Percentiles rank a stretch among this genome's conserved stretches.
Conservation (phyloP, 2,888 invertebrate genomes). For the Lycaena phlaeas region DNA sequence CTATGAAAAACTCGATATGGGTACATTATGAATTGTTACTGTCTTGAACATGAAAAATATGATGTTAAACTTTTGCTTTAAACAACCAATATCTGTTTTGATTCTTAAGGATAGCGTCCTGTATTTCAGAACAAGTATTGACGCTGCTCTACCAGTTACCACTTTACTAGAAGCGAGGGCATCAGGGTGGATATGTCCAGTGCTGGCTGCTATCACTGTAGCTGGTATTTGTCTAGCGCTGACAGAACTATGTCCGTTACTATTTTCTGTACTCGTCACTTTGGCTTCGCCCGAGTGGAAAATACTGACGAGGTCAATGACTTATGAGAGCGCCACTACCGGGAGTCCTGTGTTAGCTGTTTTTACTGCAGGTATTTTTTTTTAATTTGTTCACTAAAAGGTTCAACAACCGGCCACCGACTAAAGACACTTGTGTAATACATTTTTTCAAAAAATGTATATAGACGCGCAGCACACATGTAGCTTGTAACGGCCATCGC, state of each 20-base stretch:
- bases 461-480: too few species aligned
- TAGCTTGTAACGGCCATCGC: too few species aligned
- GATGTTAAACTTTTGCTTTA: too few species aligned
- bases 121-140: conserved; percentile 61
- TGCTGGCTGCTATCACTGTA: conserved; percentile 73
- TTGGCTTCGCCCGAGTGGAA: conserved; percentile 76
- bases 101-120: too few species aligned
- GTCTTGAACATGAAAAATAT: too few species aligned
- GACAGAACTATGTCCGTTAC: conserved; percentile 73
- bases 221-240: conserved; percentile 74
- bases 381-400: too few species aligned
- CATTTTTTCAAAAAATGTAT: too few species aligned
- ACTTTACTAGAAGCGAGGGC: conserved; percentile 73
- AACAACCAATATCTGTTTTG: too few species aligned
- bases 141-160: conserved; percentile 73
- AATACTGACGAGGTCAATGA: conserved; percentile 73
- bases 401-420: too few species aligned
- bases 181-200: conserved; percentile 74
- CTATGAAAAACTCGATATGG: too few species aligned
- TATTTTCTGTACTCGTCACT: conserved; percentile 68
- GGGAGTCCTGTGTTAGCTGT: conserved; percentile 77
- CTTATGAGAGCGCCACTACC: conserved; percentile 73
- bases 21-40: too few species aligned
- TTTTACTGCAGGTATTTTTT: conserved; percentile 69
- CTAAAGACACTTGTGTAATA: too few species aligned